A percentile compares a stretch with the other conserved stretches of the same genome.
Evolutionary conservation across 2,113 vertebrate species (phyloP).

Genomic region (Phyllostomus hastatus): DNA sequence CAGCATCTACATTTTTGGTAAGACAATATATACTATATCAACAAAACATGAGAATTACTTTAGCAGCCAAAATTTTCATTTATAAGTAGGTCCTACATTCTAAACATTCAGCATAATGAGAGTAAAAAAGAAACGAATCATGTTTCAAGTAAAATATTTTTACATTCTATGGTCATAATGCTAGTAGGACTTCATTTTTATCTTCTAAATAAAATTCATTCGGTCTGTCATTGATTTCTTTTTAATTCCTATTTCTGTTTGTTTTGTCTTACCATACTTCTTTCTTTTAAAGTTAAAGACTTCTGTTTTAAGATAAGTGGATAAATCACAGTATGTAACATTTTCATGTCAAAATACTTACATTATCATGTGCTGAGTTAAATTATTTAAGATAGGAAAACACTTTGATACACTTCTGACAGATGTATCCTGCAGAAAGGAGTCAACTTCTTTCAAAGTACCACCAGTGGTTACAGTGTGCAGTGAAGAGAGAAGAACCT

Average conservation of each 20-base stretch:
- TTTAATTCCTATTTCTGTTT: slow-evolving; percentile 79
- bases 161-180: slow-evolving; percentile 69
- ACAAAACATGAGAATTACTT: slow-evolving; percentile 47
- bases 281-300: slow-evolving; percentile 80
- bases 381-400: slow-evolving; percentile 85
- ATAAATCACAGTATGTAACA: slow-evolving; percentile 79
- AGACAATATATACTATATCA: slow-evolving; percentile 18
- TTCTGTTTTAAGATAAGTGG: slow-evolving; percentile 83
- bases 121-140: slow-evolving; percentile 32
- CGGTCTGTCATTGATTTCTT: slow-evolving; percentile 77
- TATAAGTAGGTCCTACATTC: slow-evolving; percentile 24
- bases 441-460: slow-evolving; percentile 74
- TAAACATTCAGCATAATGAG: not conserved
- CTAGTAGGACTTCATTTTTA: slow-evolving; percentile 77
- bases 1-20: not conserved
- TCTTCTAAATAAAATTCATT: slow-evolving; percentile 79
- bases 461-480: slow-evolving; percentile 5
- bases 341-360: slow-evolving; percentile 88
- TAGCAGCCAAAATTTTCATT: slow-evolving; percentile 28
- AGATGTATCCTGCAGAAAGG: slow-evolving; percentile 76
- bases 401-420: slow-evolving; percentile 83
- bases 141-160: slow-evolving; percentile 52
- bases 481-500: not conserved
- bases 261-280: slow-evolving; percentile 79
- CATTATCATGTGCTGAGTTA: slow-evolving; percentile 82